These are phyloP conservation scores for Cebus imitator DNA, from an alignment of 2,113 vertebrate genomes.

Conservation along the genomic window DNA sequence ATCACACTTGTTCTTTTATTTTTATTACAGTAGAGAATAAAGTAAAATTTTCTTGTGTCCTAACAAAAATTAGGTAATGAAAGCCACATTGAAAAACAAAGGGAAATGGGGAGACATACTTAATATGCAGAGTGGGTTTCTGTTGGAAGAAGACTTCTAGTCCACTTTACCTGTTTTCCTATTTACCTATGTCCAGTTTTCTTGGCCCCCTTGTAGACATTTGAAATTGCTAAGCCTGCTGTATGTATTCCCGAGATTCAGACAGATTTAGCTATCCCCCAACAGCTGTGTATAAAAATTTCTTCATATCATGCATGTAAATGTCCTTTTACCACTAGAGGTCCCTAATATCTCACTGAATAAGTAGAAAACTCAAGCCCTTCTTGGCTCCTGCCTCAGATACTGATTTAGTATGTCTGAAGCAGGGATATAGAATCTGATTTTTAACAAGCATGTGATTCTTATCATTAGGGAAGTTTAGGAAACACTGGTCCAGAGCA, in stretches of 20 bases:
- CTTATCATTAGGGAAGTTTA: not conserved
- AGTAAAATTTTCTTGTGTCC: not conserved
- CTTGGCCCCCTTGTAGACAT: not conserved
- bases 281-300: not conserved
- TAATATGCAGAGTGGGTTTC: not conserved
- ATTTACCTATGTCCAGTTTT: not conserved
- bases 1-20: constrained; percentile 18
- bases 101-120: not conserved
- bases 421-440: not conserved
- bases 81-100: not conserved
- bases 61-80: constrained; percentile 17
- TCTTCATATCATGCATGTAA: not conserved
- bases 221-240: not conserved
- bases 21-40: constrained; percentile 23
- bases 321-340: constrained; percentile 47
- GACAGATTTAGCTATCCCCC: not conserved
- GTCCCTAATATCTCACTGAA: constrained; percentile 2
- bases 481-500: not conserved
- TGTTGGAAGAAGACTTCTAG: not conserved
- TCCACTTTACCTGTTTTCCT: not conserved
- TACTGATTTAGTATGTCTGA: not conserved
- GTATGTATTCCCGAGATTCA: not conserved
- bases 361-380: not conserved
- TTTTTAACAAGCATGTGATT: not conserved
- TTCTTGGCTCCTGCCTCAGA: not conserved